Evolutionary conservation across 1,140 invertebrate genomes (phyloP).

Genomic region (Drosophila albomicans): DNA sequence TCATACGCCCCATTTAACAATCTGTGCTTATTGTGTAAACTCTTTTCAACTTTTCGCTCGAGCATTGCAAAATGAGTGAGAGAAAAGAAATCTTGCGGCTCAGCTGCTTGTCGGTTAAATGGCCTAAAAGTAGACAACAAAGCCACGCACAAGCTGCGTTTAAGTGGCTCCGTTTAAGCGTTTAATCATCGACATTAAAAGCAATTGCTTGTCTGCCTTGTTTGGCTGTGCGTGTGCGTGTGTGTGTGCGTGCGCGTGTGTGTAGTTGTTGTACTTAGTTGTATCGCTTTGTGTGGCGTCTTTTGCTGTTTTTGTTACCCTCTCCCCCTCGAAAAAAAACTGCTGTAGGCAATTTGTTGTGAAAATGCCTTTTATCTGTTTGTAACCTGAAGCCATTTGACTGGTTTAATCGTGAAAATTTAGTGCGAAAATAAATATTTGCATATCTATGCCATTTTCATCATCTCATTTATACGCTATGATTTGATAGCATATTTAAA

Average conservation of each 20-base stretch:
- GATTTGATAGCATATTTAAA: conserved; percentile 1
- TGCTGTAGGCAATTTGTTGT: conserved; percentile 36
- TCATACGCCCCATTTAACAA: conserved; percentile 68
- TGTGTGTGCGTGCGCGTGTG: neutral
- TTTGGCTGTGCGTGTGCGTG: neutral
- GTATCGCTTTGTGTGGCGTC: conserved; percentile 19
- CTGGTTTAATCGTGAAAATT: conserved; percentile 40
- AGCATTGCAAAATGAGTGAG: conserved; percentile 10
- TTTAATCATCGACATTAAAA: conserved; percentile 65
- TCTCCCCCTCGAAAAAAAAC: conserved; percentile 9
- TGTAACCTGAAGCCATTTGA: conserved; percentile 24
- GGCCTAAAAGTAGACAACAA: conserved; percentile 67
- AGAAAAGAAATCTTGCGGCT: conserved; percentile 20
- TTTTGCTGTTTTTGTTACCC: conserved; percentile 14
- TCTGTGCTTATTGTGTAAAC: conserved; percentile 37
- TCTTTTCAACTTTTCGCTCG: conserved; percentile 38
- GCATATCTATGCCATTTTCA: conserved; percentile 40
- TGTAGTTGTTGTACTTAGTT: conserved; percentile 30
- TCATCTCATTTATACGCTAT: neutral
- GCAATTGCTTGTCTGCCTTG: conserved; percentile 58
- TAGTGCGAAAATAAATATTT: conserved; percentile 61
- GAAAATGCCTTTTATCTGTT: conserved; percentile 23
- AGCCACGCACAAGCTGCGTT: conserved; percentile 46
- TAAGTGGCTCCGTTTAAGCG: conserved; percentile 49
- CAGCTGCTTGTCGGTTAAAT: conserved; percentile 58